Evolutionary conservation across 2,113 vertebrate species (phyloP), one percentile per base, ranked within the genome.

Genomic region (Collichthys lucidus): DNA sequence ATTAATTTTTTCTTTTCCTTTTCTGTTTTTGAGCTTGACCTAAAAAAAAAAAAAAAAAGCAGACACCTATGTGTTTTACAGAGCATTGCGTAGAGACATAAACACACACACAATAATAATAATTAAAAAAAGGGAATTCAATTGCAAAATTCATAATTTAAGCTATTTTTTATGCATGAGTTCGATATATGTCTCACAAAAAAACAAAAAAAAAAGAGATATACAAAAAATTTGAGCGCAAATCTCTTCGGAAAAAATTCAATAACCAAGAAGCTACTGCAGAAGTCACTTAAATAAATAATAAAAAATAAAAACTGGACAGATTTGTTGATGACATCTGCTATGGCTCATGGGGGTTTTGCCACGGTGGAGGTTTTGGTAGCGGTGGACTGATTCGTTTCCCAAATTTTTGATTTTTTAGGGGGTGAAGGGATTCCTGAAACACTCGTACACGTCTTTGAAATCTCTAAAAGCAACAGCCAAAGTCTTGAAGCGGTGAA

Each of bases 211-310:
- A 29, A 40, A 26, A 7, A 22, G 16, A 49, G 20, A 69, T 76
- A 86, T 71, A 46, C 24, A 74, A 66, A 57, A 76, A 59, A 16
- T 52, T n/a, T 53, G 40, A 49, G n/a, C 22, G 55, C 59, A 88
- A 80, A 82, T 80, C 78, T 77, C 64, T 60, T 44, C 1, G 26
- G 14, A 53, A 63, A 56, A 77, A 59, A 81, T 40, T 72, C 55
- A 63, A 49, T 55, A 78, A 67, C 35, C 83, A 68, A 72, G 31
- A 80, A 86, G 46, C 49, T 71, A 79, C 75, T 64, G 88, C 84
- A 74, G 83, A 71, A 85, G 68, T 79, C 73, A 71, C 77, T 66
- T 82, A 78, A 92, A 93, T 92, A 92, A 91, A 93, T 91, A 92
- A 79, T 42, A 83, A 61, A 77, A 81, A 26, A 26, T 26, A 26